These are phyloP conservation scores for Drosophila multiciliata DNA, from an alignment of 2,888 invertebrate genomes.

Conservation along the genomic window DNA sequence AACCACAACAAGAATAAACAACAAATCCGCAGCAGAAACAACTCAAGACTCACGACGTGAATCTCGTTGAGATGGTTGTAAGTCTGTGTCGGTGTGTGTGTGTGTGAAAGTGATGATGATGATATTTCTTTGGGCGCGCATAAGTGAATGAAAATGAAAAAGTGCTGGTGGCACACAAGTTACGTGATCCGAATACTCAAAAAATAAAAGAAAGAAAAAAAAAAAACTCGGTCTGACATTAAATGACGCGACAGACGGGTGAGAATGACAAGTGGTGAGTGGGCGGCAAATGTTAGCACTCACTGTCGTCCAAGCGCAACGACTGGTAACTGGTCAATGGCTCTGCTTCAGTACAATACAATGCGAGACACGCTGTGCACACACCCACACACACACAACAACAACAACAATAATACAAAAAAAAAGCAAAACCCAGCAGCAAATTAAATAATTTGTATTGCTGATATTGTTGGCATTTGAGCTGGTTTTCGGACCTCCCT, in stretches of 20 bases:
- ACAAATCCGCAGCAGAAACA: conserved; percentile 6
- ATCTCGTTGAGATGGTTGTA: background rate
- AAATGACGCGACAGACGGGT: conserved; percentile 43
- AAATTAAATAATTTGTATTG: conserved; percentile 77
- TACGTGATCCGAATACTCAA: conserved; percentile 68
- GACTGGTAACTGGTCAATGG: conserved; percentile 31
- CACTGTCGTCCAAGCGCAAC: conserved; percentile 10
- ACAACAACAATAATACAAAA: background rate
- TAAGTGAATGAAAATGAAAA: conserved; percentile 81
- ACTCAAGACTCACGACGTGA: conserved; percentile 6
- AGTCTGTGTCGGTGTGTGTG: background rate
- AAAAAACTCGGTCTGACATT: conserved; percentile 27
- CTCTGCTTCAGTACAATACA: conserved; percentile 23
- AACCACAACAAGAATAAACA: conserved; percentile 34
- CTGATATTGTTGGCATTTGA: conserved; percentile 58
- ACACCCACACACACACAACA: conserved; percentile 16
- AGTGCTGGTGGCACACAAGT: conserved; percentile 67
- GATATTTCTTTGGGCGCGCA: conserved; percentile 26
- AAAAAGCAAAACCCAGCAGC: conserved; percentile 22
- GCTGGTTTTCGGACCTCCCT: conserved; percentile 17
- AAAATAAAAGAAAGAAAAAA: background rate
- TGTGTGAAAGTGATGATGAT: conserved; percentile 6
- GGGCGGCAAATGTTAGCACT: conserved; percentile 10
- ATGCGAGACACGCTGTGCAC: conserved; percentile 16
- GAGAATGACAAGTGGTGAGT: conserved; percentile 47